phyloP scores from a whole-genome alignment of 2,797 vertebrate species.

The Phaenicophaeus curvirostris region DNA sequence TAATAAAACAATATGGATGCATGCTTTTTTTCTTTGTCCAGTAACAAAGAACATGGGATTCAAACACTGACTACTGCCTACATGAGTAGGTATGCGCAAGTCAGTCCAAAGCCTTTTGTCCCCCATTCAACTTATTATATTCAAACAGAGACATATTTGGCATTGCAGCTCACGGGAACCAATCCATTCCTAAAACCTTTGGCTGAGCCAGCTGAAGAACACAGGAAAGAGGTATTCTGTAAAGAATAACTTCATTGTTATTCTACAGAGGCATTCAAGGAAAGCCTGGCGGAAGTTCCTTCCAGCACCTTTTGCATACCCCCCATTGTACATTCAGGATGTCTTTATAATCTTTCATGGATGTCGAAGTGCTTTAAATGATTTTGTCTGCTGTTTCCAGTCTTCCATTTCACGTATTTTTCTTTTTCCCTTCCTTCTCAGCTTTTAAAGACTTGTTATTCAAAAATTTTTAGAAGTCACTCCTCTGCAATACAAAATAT shows the following conservation, averaged over 20 bases:
- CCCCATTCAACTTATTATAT: neutral
- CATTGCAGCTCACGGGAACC: neutral
- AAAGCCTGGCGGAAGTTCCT: neutral
- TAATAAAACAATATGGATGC: neutral
- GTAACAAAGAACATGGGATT: neutral
- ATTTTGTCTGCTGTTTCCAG: neutral
- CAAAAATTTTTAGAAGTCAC: neutral
- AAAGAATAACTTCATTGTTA: neutral
- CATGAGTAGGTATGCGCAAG: neutral
- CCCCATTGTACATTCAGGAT: neutral
- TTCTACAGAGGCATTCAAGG: slow-evolving; percentile 7
- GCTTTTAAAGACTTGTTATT: neutral
- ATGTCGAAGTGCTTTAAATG: neutral
- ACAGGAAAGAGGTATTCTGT: neutral
- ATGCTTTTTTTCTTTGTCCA: neutral
- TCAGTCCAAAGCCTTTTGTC: neutral
- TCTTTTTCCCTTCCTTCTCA: neutral
- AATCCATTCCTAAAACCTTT: neutral
- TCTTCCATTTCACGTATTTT: neutral
- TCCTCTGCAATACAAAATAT: slow-evolving; percentile 13
- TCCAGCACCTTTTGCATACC: neutral
- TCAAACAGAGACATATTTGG: neutral
- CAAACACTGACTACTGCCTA: neutral
- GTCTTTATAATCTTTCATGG: neutral
- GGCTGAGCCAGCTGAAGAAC: neutral